phyloP scores from a whole-genome alignment of 1,140 invertebrate genomes.

The Drosophila bifasciata region DNA sequence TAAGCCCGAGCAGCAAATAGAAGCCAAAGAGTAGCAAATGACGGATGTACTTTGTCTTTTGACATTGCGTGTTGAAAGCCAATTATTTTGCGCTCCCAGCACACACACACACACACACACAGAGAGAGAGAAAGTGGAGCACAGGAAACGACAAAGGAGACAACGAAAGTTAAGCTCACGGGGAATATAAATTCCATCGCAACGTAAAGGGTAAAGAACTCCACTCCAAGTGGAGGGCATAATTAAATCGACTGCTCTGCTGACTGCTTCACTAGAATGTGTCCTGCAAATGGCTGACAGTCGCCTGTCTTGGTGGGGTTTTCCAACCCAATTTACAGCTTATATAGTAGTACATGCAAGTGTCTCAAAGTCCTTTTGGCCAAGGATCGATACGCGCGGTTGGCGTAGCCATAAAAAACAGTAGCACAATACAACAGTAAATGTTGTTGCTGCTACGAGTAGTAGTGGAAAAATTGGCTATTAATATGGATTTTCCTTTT shows the following conservation, averaged over 20 bases:
- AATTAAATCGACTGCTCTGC: conserved; percentile 63
- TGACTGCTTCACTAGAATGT: conserved; percentile 38
- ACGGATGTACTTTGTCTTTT: conserved; percentile 35
- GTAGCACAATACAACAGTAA: conserved; percentile 14
- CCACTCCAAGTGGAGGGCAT: conserved; percentile 50
- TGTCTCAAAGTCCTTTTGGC: conserved; percentile 27
- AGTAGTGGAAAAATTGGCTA: conserved; percentile 42
- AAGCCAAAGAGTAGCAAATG: conserved; percentile 28
- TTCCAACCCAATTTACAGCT: conserved; percentile 70
- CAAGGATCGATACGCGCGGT: conserved; percentile 62
- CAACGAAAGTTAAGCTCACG: conserved; percentile 43
- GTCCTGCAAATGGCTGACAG: conserved; percentile 42
- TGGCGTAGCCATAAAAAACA: conserved; percentile 68
- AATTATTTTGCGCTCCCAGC: conserved; percentile 51
- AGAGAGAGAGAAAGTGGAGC: conserved; percentile 36
- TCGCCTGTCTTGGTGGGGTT: conserved; percentile 28
- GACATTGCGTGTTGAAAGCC: conserved; percentile 56
- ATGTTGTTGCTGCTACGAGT: conserved; percentile 12
- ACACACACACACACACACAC: conserved; percentile 6
- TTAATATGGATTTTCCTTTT: conserved; percentile 62
- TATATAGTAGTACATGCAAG: conserved; percentile 52
- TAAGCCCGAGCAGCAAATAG: conserved; percentile 18
- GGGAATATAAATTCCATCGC: conserved; percentile 35
- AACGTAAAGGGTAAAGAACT: conserved; percentile 7
- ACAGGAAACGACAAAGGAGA: conserved; percentile 36